Evolutionary conservation across 2,797 vertebrate genomes (phyloP), one percentile per base, ranked within the genome.

Genomic region (Glyptemys insculpta): DNA sequence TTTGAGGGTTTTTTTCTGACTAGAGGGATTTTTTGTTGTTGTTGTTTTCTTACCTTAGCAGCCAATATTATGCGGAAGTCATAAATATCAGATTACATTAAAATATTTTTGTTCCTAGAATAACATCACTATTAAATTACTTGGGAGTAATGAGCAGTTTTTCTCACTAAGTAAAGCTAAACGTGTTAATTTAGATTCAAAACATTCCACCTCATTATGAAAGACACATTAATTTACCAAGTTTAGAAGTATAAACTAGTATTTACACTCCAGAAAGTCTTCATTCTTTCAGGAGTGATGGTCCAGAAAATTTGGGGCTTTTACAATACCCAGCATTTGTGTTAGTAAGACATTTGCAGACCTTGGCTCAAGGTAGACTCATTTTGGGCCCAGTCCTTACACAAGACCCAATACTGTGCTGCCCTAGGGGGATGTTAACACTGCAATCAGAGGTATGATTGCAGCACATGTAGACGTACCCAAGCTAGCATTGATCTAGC

Each of bases 61-160:
- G 97, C 95, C 97, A 97, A 98, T 98, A 94, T 97, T 98, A 97
- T 96, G 97, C 97, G 98, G 98, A 98, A 98, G 97, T 98, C 97
- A 98, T 98, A 98, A 98, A 98, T 96, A 97, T 95, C 98, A 98
- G 95, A 94, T 97, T 97, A 96, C 88, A 96, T 98, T 98, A 97
- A 94, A 96, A 94, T 96, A 91, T 52, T 97, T 98, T 97, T 96
- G 89, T 97, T 96, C 96, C 49, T 97, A 83, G 97, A 97, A 94
- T 97, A 96, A 97, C 91, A 97, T 88, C 87, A 92, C 96, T 97
- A 97, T 97, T 98, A 98, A 98, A 97, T 97, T 98, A 95, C 92
- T 96, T 92, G 83, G 91, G 78, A 97, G 83, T 97, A 98, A 97
- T 88, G 95, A 98, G 95, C 90, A 98, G 79, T 79, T 97, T 97